Evolutionary conservation across 2,797 vertebrate species (phyloP).

Genomic region (Xenopus petersii): DNA sequence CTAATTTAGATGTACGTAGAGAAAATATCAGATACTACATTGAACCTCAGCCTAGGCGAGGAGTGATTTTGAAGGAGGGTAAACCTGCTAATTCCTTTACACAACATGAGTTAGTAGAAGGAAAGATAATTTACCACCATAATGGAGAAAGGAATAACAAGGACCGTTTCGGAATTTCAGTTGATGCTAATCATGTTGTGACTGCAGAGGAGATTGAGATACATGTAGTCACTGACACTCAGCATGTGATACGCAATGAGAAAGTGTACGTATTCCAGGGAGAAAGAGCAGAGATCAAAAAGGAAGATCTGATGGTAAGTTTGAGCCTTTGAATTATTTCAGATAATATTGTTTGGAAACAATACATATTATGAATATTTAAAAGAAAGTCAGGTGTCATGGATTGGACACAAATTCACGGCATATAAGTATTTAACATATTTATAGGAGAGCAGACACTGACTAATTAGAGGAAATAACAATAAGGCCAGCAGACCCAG

Average conservation of each 20-base stretch:
- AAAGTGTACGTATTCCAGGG: slow-evolving; percentile 83
- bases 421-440: too few species aligned
- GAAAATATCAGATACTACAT: slow-evolving; percentile 77
- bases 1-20: slow-evolving; percentile 88
- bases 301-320: slow-evolving; percentile 77
- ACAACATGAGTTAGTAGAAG: slow-evolving; percentile 81
- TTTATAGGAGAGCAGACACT: too few species aligned
- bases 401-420: too few species aligned
- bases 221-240: slow-evolving; percentile 78
- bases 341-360: too few species aligned
- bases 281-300: slow-evolving; percentile 77
- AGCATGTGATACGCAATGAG: slow-evolving; percentile 70
- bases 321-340: background rate
- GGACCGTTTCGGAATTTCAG: slow-evolving; percentile 77
- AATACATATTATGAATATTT: too few species aligned
- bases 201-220: slow-evolving; percentile 76
- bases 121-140: slow-evolving; percentile 84
- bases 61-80: slow-evolving; percentile 80
- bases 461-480: too few species aligned
- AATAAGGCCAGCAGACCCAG: too few species aligned
- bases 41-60: slow-evolving; percentile 72
- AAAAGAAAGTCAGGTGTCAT: too few species aligned
- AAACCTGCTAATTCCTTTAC: slow-evolving; percentile 78
- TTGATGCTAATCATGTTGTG: slow-evolving; percentile 70
- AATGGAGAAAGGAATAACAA: slow-evolving; percentile 75